These are phyloP conservation scores for Gymnorhina tibicen DNA, from an alignment of 2,113 vertebrate genomes.

Conservation along the genomic window DNA sequence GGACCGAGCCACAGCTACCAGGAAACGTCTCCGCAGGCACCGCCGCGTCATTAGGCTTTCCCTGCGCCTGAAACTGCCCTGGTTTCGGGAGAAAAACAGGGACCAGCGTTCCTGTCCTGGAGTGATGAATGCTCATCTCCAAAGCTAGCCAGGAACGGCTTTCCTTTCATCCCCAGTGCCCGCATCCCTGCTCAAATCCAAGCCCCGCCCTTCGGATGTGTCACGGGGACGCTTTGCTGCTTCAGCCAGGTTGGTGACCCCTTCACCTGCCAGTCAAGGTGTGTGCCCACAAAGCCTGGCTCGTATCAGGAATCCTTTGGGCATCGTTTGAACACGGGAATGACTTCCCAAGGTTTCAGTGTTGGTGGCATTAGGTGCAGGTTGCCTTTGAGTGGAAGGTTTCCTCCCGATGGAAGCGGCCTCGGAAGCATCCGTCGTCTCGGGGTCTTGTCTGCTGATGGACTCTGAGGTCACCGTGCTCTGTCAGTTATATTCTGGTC, in stretches of 20 bases:
- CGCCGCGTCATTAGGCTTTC: neutral
- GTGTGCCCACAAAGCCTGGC: neutral
- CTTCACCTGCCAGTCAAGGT: neutral
- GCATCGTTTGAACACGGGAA: too few species aligned
- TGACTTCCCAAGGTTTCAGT: neutral
- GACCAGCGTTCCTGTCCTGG: neutral
- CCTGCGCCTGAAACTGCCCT: neutral
- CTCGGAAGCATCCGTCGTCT: fast-evolving
- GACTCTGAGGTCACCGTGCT: neutral
- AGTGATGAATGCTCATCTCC: neutral
- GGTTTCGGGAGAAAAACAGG: neutral
- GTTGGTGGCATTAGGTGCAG: neutral
- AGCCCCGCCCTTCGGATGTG: fast-evolving
- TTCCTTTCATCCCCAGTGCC: neutral
- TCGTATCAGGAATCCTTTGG: neutral
- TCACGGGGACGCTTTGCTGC: neutral
- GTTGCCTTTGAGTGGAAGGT: neutral
- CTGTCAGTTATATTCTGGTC: neutral
- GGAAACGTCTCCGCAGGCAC: neutral
- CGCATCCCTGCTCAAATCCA: neutral
- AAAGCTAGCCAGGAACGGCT: neutral
- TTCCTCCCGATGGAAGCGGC: neutral
- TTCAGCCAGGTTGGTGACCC: neutral
- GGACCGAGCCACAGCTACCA: neutral
- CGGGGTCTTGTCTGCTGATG: neutral